phyloP scores from a whole-genome alignment of 2,888 invertebrate genomes.

The Agrilus mali region DNA sequence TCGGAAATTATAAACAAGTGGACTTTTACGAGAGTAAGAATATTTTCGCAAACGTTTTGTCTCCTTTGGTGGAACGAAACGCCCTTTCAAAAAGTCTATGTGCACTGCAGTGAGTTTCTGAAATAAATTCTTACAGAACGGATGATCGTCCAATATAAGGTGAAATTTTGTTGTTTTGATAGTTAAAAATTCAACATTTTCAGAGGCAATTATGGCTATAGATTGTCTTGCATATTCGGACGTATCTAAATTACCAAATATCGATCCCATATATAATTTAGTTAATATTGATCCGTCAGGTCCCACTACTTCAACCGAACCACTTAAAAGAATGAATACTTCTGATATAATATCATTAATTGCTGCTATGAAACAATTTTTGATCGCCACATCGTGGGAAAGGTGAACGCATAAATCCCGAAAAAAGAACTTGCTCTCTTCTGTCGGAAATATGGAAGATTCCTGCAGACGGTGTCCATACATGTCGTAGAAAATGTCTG shows the following conservation, averaged over 20 bases:
- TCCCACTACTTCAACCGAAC: constrained; percentile 8
- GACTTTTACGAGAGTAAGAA: neutral
- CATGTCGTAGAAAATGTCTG: constrained; percentile 12
- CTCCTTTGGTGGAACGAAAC: neutral
- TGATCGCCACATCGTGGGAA: constrained; percentile 3
- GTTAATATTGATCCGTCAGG: constrained; percentile 9
- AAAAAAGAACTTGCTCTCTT: constrained; percentile 8
- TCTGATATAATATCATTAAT: constrained; percentile 9
- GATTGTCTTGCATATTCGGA: constrained; percentile 4
- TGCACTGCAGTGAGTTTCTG: neutral
- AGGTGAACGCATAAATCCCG: constrained; percentile 7
- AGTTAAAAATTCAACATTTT: constrained; percentile 9
- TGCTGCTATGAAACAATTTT: constrained; percentile 5
- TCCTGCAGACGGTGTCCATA: constrained; percentile 8
- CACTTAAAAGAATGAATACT: constrained; percentile 6
- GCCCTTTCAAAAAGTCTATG: constrained; percentile 5
- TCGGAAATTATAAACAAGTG: constrained; percentile 2
- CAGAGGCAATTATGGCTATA: constrained; percentile 5
- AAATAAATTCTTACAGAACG: neutral
- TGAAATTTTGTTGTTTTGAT: constrained; percentile 4
- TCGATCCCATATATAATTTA: constrained; percentile 8
- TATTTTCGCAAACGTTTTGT: neutral
- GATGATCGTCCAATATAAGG: constrained; percentile 2
- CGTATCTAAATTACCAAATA: constrained; percentile 13
- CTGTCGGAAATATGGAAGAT: constrained; percentile 2